Percentiles rank a stretch among this genome's conserved stretches.
These are phyloP conservation scores for Coenobita brevimanus DNA, from an alignment of 1,140 invertebrate genomes.

Conservation along the genomic window DNA sequence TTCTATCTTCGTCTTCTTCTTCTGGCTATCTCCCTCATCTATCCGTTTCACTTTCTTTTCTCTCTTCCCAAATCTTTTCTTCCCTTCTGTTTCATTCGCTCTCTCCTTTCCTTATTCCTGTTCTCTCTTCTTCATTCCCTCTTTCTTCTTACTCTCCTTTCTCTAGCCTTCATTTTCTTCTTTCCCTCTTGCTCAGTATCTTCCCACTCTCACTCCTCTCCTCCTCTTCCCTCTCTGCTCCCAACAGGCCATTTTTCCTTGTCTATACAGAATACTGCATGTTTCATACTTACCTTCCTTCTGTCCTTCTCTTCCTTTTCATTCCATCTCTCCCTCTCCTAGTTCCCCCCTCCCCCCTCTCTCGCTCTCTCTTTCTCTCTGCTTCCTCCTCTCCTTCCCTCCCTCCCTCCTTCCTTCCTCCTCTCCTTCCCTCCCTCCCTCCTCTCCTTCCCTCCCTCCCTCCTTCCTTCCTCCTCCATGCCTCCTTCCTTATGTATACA, in stretches of 20 bases:
- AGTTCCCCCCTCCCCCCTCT: neutral
- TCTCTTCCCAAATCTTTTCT: no score
- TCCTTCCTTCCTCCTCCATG: neutral
- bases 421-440: neutral
- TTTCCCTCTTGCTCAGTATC: no score
- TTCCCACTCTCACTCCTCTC: neutral
- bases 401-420: neutral
- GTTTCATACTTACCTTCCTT: no score
- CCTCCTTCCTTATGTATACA: neutral
- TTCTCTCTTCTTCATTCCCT: neutral
- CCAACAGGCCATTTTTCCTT: neutral
- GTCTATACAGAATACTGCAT: no score
- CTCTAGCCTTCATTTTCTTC: neutral
- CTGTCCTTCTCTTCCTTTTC: no score
- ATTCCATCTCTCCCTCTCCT: no score
- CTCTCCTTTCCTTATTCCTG: no score
- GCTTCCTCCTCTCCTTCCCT: neutral
- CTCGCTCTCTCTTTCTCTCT: neutral
- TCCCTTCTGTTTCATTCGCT: no score
- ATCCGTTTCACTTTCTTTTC: no score
- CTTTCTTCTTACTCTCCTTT: neutral
- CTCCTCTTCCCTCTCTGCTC: neutral
- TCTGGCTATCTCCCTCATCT: neutral
- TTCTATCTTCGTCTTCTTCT: neutral
- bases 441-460: neutral